Evolutionary conservation across 2,797 vertebrate genomes (phyloP), one percentile per base, ranked within the genome.

Genomic region (Okamejei kenojei): DNA sequence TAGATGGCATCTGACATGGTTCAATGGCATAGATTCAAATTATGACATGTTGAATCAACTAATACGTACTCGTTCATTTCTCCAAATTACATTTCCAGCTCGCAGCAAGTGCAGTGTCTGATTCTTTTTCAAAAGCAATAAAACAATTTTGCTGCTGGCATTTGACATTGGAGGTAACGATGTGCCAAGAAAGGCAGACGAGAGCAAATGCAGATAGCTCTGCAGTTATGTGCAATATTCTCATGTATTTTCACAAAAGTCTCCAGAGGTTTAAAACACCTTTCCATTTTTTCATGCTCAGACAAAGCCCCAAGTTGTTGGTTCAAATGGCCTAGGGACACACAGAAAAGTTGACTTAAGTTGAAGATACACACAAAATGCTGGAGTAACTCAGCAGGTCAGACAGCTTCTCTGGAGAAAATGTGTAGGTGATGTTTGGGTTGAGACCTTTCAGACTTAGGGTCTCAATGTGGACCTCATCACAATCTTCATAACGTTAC

Each of bases 151-250:
- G 63, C 63, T 88, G 61, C n/a, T 35, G 61, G 61, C n/a, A 32
- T 88, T 88, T 88, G 65, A 88, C 84, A 88, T 61, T 65, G 61
- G n/a, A 88, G 61, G 84, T 88, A 68, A 88, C 65, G 17, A 32
- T 88, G 84, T 68, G 65, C 61, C n/a, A 86, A 32, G 45, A 86
- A n/a, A 58, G 82, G 82, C 58, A 86, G 82, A 65, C 54, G 1
- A 84, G 73, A 32, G n/a, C 2, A 78, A 78, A 13, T 78, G 76
- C 2, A 79, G 78, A 79, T 79, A 79, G 77, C 11, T 79, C 32
- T 88, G 84, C n/a, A 88, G 63, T 68, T 88, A 88, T 88, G 84
- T 35, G 68, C 61, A 61, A 88, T 68, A 63, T 88, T 32, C 17
- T 68, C 63, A 88, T 68, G 32, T 88, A 73, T 26, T 19, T 35